phyloP scores from a whole-genome alignment of 2,888 invertebrate genomes.

The Acleris holmiana region DNA sequence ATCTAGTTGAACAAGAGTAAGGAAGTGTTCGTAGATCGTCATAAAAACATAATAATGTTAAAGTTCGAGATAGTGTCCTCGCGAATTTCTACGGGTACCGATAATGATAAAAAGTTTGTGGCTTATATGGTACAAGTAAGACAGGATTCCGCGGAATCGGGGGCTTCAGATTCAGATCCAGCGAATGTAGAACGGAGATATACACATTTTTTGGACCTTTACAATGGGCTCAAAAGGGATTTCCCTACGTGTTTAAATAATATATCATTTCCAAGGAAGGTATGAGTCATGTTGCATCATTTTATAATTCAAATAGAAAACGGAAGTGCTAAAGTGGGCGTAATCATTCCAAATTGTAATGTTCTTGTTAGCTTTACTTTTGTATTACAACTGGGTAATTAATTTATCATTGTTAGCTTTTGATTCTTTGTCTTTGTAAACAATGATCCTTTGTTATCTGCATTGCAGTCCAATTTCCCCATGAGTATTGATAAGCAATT shows the following conservation, averaged over 20 bases:
- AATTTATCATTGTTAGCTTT: too few species aligned
- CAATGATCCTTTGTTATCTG: too few species aligned
- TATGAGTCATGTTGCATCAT: conserved; percentile 49
- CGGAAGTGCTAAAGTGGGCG: conserved; percentile 23
- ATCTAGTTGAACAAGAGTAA: conserved; percentile 8
- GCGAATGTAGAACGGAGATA: conserved; percentile 88
- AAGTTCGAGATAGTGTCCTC: conserved; percentile 88
- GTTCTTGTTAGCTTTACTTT: too few species aligned
- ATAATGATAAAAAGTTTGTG: conserved; percentile 87
- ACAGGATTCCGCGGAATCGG: conserved; percentile 78
- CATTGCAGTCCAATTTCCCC: too few species aligned
- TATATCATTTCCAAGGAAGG: conserved; percentile 88
- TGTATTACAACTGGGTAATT: too few species aligned
- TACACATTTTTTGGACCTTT: conserved; percentile 88
- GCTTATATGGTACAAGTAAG: conserved; percentile 87
- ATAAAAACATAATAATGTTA: conserved; percentile 57
- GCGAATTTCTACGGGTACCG: conserved; percentile 85
- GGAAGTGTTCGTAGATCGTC: not conserved
- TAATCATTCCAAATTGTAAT: not conserved
- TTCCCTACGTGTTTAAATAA: conserved; percentile 80
- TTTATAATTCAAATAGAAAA: conserved; percentile 18
- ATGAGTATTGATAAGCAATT: not conserved
- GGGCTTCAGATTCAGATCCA: conserved; percentile 82
- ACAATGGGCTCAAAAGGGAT: conserved; percentile 85
- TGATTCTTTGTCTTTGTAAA: too few species aligned